A percentile compares a stretch with the other conserved stretches of the same genome.
These are phyloP conservation scores for Smittia sp. DNA, from an alignment of 2,888 invertebrate species.

Conservation along the genomic window DNA sequence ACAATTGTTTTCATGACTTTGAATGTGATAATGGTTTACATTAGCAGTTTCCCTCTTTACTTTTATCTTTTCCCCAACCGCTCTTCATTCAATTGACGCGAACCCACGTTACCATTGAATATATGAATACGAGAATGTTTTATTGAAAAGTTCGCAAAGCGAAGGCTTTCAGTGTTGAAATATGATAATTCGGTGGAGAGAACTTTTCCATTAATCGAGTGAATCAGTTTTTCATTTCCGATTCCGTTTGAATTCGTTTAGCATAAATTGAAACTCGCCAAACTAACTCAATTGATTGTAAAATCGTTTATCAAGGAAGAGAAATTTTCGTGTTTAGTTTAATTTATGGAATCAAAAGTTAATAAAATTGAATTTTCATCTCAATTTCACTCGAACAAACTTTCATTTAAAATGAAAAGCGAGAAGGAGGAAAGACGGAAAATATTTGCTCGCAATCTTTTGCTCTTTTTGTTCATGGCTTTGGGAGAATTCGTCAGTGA, in stretches of 20 bases:
- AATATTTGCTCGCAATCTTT: no score
- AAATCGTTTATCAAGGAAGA: not conserved
- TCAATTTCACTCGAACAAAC: no score
- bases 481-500: no score
- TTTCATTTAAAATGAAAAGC: no score
- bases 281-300: not conserved
- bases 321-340: not conserved
- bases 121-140: slow-evolving; percentile 9
- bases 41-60: not conserved
- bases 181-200: slow-evolving; percentile 32
- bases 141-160: slow-evolving; percentile 37
- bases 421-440: no score
- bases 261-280: not conserved
- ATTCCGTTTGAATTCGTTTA: not conserved
- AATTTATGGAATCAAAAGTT: not conserved
- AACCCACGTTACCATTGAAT: not conserved
- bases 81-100: not conserved
- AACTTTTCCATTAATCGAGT: not conserved
- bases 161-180: slow-evolving; percentile 40
- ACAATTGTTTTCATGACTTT: not conserved
- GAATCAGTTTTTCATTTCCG: not conserved
- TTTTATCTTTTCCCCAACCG: not conserved
- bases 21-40: slow-evolving; percentile 29
- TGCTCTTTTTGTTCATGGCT: no score
- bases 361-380: not conserved